Evolutionary conservation across 2,797 vertebrate genomes (phyloP).

Genomic region (Rhadinocentrus ornatus): DNA sequence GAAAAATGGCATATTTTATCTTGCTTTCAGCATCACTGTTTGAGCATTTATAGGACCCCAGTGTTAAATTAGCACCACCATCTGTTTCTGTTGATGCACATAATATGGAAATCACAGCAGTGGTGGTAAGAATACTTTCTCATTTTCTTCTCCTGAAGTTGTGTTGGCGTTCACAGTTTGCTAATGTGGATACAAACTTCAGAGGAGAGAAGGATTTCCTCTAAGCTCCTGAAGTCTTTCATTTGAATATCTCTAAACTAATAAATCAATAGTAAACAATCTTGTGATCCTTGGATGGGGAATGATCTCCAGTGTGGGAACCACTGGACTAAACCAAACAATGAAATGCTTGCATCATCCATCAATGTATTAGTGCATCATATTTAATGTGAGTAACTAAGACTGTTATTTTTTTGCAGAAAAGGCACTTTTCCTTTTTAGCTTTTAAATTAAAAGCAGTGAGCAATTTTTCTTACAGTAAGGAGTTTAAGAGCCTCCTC

Average conservation of each 20-base stretch:
- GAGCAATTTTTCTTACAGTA: background rate
- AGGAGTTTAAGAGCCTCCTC: background rate
- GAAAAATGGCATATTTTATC: background rate
- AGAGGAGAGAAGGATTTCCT: background rate
- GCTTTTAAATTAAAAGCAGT: background rate
- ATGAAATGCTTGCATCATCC: background rate
- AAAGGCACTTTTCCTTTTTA: background rate
- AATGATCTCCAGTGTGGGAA: background rate
- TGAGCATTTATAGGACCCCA: background rate
- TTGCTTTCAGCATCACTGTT: background rate
- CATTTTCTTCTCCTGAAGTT: background rate
- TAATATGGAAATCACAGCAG: slow-evolving; percentile 1
- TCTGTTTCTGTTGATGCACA: slow-evolving; percentile 2
- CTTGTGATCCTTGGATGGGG: background rate
- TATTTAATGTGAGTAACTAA: background rate
- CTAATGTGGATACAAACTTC: slow-evolving; percentile 1
- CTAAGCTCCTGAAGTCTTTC: background rate
- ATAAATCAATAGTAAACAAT: background rate
- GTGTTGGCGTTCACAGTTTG: background rate
- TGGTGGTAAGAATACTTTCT: background rate
- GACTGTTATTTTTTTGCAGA: background rate
- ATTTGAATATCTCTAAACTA: background rate
- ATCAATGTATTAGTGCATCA: background rate
- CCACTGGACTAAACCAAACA: background rate
- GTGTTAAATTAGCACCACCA: slow-evolving; percentile 1